Evolutionary conservation across 2,113 vertebrate genomes (phyloP).

Genomic region (Tupaia tana): DNA sequence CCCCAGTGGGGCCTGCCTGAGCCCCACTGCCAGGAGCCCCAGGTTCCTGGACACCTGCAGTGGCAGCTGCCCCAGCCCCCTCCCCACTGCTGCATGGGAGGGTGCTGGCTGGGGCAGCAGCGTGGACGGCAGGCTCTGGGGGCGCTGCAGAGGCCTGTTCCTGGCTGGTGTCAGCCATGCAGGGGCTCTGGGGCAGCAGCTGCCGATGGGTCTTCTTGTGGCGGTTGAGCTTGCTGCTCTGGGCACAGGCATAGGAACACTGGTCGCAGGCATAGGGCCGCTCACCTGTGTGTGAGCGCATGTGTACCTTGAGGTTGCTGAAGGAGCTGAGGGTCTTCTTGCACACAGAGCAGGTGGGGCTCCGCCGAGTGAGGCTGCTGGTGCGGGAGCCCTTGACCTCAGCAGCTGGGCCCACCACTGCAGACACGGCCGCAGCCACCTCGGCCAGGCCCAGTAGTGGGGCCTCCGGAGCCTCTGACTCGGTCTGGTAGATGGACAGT

Average conservation of each 20-base stretch:
- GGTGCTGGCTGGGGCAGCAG: slow-evolving; percentile 42
- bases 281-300: slow-evolving; percentile 92
- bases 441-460: slow-evolving; percentile 63
- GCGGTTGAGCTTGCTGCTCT: slow-evolving; percentile 93
- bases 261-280: slow-evolving; percentile 90
- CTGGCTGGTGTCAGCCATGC: slow-evolving; percentile 79
- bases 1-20: slow-evolving; percentile 36
- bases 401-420: rapidly evolving
- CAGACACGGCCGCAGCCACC: not conserved
- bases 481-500: slow-evolving; percentile 78
- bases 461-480: not conserved
- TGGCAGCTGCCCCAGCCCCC: slow-evolving; percentile 35
- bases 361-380: not conserved
- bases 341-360: slow-evolving; percentile 90
- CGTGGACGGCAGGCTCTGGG: slow-evolving; percentile 86
- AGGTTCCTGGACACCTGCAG: slow-evolving; percentile 63
- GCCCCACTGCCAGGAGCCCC: slow-evolving; percentile 73
- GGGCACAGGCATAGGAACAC: slow-evolving; percentile 90
- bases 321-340: slow-evolving; percentile 92
- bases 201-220: slow-evolving; percentile 93
- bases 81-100: not conserved
- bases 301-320: slow-evolving; percentile 94
- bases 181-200: not conserved
- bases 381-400: not conserved
- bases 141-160: slow-evolving; percentile 86